A percentile compares a stretch with the other conserved stretches of the same genome.
These are phyloP conservation scores for Ceratina calcarata DNA, from an alignment of 1,140 invertebrate genomes.

Conservation along the genomic window DNA sequence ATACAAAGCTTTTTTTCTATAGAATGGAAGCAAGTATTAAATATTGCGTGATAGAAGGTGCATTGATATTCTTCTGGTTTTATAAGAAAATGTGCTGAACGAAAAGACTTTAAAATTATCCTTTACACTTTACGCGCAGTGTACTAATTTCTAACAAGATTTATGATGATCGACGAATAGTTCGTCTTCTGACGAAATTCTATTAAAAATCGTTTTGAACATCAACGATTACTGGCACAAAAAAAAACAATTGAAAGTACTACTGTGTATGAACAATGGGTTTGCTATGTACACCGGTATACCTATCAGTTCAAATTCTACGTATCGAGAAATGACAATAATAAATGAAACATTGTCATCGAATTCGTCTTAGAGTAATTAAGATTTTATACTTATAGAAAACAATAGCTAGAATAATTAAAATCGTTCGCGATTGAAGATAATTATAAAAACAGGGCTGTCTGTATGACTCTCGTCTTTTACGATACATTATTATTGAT, in stretches of 20 bases:
- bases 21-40: background rate
- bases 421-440: background rate
- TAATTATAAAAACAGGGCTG: background rate
- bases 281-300: constrained; percentile 19
- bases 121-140: background rate
- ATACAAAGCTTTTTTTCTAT: background rate
- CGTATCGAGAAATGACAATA: constrained; percentile 40
- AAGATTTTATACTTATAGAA: constrained; percentile 25
- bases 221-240: background rate
- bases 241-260: background rate
- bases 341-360: constrained; percentile 1
- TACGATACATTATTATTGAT: background rate
- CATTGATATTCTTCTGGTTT: too few species aligned
- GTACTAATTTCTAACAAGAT: background rate
- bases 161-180: background rate
- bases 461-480: background rate
- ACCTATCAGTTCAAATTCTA: constrained; percentile 37
- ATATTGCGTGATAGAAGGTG: too few species aligned
- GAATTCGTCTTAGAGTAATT: background rate
- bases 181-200: background rate
- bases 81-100: background rate
- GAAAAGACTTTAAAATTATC: too few species aligned
- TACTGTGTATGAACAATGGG: background rate
- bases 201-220: too few species aligned
- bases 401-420: background rate